A percentile compares a stretch with the other conserved stretches of the same genome.
These are phyloP conservation scores for Sisor rabdophorus DNA, from an alignment of 2,113 vertebrate species.

Conservation along the genomic window DNA sequence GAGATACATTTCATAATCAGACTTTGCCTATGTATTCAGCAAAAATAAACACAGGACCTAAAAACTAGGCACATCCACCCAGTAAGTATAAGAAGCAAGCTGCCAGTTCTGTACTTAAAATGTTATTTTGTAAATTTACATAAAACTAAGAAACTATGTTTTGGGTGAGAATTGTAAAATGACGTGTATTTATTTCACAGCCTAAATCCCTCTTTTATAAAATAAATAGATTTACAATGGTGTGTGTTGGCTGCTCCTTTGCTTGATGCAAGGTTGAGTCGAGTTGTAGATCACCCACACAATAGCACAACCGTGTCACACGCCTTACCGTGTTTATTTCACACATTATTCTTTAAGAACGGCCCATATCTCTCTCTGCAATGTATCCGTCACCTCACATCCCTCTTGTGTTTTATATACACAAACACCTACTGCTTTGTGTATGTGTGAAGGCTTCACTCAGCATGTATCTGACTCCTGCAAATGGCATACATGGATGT, in stretches of 20 bases:
- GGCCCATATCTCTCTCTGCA: constrained; percentile 2
- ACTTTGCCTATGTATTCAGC: not conserved
- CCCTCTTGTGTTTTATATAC: constrained; percentile 11
- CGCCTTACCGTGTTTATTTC: constrained; percentile 23
- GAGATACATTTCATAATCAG: not conserved
- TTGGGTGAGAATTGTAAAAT: not conserved
- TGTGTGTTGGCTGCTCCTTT: constrained; percentile 17
- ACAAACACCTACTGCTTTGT: constrained; percentile 8
- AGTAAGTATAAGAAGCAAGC: not conserved
- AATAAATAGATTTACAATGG: constrained; percentile 4
- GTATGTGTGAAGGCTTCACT: not conserved
- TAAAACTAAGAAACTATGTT: constrained; percentile 4
- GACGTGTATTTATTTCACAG: not conserved
- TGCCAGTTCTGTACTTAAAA: not conserved
- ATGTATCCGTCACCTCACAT: not conserved
- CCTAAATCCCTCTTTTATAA: not conserved
- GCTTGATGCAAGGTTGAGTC: constrained; percentile 10
- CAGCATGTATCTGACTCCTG: not conserved
- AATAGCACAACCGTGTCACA: constrained; percentile 22
- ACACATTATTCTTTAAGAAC: constrained; percentile 40
- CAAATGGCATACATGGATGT: constrained; percentile 1
- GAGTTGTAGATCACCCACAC: constrained; percentile 37
- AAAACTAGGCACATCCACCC: constrained; percentile 2
- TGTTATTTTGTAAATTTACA: not conserved
- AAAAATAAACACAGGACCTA: not conserved